Evolutionary conservation across 1,140 invertebrate species (phyloP).

Genomic region (Solen grandis): DNA sequence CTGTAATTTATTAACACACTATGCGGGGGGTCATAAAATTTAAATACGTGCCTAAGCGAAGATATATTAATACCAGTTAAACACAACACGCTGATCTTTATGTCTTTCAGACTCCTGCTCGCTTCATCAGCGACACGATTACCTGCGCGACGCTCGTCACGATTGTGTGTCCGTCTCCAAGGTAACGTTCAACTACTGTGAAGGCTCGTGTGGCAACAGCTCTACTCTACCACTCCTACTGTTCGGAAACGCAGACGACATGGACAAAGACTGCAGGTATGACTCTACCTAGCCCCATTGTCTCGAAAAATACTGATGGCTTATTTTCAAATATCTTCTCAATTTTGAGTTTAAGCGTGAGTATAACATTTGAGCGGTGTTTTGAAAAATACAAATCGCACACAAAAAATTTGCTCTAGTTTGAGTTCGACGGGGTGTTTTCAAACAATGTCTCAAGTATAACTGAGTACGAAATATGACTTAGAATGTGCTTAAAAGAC

Average conservation of each 20-base stretch:
- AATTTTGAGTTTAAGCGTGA: not conserved
- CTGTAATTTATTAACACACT: no score
- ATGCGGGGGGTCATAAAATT: no score
- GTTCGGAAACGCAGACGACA: not conserved
- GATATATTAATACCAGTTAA: no score
- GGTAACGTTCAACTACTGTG: constrained; percentile 34
- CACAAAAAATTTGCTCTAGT: not conserved
- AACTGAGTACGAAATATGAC: not conserved
- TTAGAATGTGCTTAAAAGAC: no score
- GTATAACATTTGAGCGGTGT: not conserved
- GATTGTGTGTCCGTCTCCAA: constrained; percentile 24
- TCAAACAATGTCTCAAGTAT: not conserved
- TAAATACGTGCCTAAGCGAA: no score
- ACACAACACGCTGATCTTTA: no score
- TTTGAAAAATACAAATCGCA: not conserved
- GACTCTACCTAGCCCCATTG: not conserved
- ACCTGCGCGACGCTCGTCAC: constrained; percentile 4
- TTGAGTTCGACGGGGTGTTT: not conserved
- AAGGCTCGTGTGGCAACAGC: constrained; percentile 49
- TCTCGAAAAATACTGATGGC: not conserved
- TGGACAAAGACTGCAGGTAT: constrained; percentile 45
- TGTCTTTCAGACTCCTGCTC: constrained; percentile 34
- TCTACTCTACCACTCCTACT: constrained; percentile 6
- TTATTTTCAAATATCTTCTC: not conserved
- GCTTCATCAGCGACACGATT: not conserved